Conservation (phyloP, 1,140 invertebrate genomes). For the Marisa cornuarietis region DNA sequence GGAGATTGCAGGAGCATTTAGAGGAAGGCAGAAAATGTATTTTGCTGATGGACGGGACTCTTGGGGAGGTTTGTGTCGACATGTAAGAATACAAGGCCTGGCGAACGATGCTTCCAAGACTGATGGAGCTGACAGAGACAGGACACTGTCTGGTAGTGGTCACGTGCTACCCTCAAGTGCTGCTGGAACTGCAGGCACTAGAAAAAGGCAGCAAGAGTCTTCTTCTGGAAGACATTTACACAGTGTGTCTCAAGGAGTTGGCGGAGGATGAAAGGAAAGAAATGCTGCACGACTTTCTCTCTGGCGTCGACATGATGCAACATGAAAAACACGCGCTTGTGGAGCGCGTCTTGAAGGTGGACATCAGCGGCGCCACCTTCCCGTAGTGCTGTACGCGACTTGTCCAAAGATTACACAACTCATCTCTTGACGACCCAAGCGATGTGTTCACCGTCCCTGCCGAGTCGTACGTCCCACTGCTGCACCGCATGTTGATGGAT, state of each 20-base stretch:
- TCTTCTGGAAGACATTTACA: background rate
- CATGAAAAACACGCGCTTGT: background rate
- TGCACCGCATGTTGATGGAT: background rate
- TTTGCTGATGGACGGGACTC: conserved; percentile 2
- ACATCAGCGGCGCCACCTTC: background rate
- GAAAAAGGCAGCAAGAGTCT: background rate
- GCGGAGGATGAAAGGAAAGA: background rate
- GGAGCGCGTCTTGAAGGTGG: background rate
- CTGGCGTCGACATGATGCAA: background rate
- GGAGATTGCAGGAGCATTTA: too few relatives aligned
- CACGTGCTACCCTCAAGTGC: background rate
- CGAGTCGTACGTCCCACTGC: background rate
- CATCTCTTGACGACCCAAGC: background rate
- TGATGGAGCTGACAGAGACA: background rate
- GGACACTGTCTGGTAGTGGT: background rate
- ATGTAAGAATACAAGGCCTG: background rate
- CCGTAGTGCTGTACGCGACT: background rate
- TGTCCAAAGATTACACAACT: background rate
- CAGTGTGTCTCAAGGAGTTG: background rate
- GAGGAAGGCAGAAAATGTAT: background rate
- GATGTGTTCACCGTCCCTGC: background rate
- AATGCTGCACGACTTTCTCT: background rate
- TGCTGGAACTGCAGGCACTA: background rate
- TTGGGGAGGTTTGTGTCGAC: background rate
- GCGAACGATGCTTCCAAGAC: background rate